Evolutionary conservation across 2,797 vertebrate species (phyloP).

Genomic region (Chelon labrosus): DNA sequence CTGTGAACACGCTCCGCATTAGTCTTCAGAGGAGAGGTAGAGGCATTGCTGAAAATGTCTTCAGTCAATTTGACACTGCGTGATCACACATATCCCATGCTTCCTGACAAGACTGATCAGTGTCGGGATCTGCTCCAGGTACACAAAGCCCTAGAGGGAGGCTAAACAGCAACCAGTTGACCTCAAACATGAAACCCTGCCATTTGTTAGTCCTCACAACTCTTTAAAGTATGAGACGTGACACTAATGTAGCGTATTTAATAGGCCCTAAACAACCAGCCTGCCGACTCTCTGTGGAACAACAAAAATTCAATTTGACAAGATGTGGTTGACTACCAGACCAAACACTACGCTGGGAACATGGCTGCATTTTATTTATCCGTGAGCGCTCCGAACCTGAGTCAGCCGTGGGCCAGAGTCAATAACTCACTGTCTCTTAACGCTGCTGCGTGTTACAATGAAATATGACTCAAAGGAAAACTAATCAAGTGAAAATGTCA

Average conservation of each 20-base stretch:
- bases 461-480: constrained; percentile 15
- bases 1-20: too few relatives aligned
- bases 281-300: constrained; percentile 46
- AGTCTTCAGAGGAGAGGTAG: too few relatives aligned
- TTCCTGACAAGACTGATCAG: background rate
- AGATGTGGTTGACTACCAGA: constrained; percentile 24
- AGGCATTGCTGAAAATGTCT: background rate
- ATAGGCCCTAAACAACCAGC: constrained; percentile 45
- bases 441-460: background rate
- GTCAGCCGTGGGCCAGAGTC: constrained; percentile 21
- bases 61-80: too few relatives aligned
- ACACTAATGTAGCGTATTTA: constrained; percentile 48
- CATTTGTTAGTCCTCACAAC: constrained; percentile 45
- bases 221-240: constrained; percentile 41
- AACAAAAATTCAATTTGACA: constrained; percentile 38
- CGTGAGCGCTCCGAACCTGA: constrained; percentile 1
- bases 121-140: constrained; percentile 18
- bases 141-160: constrained; percentile 4
- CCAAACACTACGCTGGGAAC: constrained; percentile 22
- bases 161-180: constrained; percentile 32
- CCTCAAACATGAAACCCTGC: constrained; percentile 30
- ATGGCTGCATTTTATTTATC: constrained; percentile 27
- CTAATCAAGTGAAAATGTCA: background rate
- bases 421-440: background rate
- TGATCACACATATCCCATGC: background rate